phyloP scores from a whole-genome alignment of 2,797 vertebrate genomes.

The Triplophysa bombifrons region DNA sequence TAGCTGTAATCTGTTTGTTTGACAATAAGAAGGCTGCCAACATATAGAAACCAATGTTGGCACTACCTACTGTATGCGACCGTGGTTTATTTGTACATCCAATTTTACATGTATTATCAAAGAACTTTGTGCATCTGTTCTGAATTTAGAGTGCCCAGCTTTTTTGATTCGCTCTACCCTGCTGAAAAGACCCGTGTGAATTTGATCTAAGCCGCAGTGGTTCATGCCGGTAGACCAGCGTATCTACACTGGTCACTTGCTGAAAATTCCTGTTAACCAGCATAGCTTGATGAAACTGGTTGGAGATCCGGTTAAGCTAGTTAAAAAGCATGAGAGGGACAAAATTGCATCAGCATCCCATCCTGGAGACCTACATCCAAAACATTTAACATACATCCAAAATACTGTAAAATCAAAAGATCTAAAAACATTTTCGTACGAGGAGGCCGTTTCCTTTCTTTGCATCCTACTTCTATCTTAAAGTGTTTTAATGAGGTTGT shows the following conservation, averaged over 20 bases:
- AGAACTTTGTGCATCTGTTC: neutral
- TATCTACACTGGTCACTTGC: neutral
- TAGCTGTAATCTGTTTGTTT: neutral
- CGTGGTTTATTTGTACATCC: neutral
- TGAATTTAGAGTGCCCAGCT: neutral
- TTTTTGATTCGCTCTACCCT: neutral
- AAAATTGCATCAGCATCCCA: too few relatives aligned
- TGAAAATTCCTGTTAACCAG: neutral
- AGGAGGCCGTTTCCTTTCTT: too few relatives aligned
- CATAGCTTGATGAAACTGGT: neutral
- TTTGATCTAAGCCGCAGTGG: neutral
- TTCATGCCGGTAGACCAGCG: neutral
- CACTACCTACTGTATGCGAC: neutral
- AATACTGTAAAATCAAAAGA: too few relatives aligned
- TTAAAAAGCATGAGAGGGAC: too few relatives aligned
- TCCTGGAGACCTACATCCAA: too few relatives aligned
- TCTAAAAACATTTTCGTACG: too few relatives aligned
- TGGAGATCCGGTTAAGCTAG: too few relatives aligned
- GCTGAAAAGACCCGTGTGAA: neutral
- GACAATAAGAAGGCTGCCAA: neutral
- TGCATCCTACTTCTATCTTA: neutral
- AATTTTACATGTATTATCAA: neutral
- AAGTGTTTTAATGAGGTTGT: slow-evolving; percentile 24
- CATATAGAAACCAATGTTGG: neutral
- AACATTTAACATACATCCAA: too few relatives aligned